Conservation (phyloP, 2,797 vertebrate genomes). For the Anabacerthia variegaticeps region DNA sequence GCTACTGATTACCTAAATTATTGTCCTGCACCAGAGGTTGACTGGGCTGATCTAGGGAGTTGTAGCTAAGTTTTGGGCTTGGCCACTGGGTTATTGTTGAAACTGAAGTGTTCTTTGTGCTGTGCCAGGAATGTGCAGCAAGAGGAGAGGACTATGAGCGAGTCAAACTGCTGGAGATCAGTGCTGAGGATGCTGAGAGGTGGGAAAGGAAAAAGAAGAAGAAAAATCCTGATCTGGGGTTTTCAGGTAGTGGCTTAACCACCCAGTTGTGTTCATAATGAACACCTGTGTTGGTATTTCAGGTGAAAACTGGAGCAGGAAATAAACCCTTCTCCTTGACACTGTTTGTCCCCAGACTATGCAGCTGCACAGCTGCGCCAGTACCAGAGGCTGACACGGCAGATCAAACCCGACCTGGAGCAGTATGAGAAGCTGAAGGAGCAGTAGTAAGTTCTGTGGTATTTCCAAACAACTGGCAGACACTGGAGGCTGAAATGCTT, state of each 20-base stretch:
- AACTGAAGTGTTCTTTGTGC: not conserved
- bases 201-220: conserved; percentile 94
- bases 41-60: rapidly evolving
- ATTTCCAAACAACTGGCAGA: rapidly evolving
- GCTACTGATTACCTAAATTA: rapidly evolving
- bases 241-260: conserved; percentile 83
- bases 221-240: conserved; percentile 93
- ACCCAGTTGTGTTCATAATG: rapidly evolving
- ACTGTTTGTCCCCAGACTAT: conserved; percentile 80
- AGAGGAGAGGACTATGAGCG: conserved; percentile 90
- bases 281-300: rapidly evolving
- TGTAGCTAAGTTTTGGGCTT: rapidly evolving
- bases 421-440: conserved; percentile 86
- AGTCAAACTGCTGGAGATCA: conserved; percentile 92
- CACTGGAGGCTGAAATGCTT: rapidly evolving
- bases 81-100: not conserved
- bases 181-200: conserved; percentile 91
- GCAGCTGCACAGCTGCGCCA: conserved; percentile 94
- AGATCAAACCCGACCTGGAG: conserved; percentile 94
- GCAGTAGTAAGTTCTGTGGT: conserved; percentile 79
- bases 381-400: conserved; percentile 93
- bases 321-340: rapidly evolving
- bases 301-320: rapidly evolving
- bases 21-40: not conserved
- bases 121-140: conserved; percentile 85